Base-by-base conservation (phyloP, 2,888 invertebrate genomes). In the Sarcophaga rosellei region DNA sequence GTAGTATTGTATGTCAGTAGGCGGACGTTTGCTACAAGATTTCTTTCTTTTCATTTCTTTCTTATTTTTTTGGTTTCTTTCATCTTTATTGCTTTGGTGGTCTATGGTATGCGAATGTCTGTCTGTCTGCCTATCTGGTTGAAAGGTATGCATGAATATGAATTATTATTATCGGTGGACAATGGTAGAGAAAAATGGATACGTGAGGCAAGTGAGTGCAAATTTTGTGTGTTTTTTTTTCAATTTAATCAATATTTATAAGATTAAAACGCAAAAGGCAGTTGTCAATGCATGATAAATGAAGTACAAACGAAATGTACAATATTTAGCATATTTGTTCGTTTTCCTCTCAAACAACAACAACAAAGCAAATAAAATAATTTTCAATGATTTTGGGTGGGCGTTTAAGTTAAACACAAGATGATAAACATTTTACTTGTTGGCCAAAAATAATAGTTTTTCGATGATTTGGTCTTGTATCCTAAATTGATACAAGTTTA, bases 1-100 rank as follows among this genome's bases (percentile, higher is more conserved):
- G 75, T 75, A 72, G 84, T 84, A 70, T 84, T 78, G 75, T 78
- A 15, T 81, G 81, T 59, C 78, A 81, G 84, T 84, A 75, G 86
- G 86, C 78, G 84, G 84, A 86, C 81, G 62, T 70, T 47, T 84
- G 80, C 44, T 68, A 84, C 84, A 84, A 12, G 5, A 15, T 53
- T 53, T 53, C 17, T 53, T 53, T 53, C 17, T 53, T 15, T 47
- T 47, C 15, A 0, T 57, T 75, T 81, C 84, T 35, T 35, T 35
- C 47, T 17, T 53, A 3, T 53, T 53, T 53, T 15, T 53, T 3
- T 53, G 4, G 35, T 75, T 81, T 84, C 70, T 53, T 76, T 80
- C 4, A 65, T 47, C 47, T 8, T 17, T 61, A n/a, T 20, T 45
- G 59, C 66, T n/a, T n/a, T 84, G 86, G 86, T 86, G 86, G 86